Evolutionary conservation across 2,888 invertebrate species (phyloP).

Genomic region (Bugulina stolonifera): DNA sequence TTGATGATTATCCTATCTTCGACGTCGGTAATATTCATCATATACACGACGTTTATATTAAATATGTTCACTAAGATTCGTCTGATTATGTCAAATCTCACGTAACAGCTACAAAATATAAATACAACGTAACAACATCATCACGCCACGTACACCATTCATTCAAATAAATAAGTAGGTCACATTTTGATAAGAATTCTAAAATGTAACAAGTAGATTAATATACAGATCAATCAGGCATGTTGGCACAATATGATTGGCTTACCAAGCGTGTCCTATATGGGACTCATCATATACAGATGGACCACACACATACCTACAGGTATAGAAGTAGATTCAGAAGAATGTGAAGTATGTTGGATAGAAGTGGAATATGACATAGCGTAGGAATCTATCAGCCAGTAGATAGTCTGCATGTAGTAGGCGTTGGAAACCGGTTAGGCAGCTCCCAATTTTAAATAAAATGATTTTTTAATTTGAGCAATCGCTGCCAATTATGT

Average conservation of each 20-base stretch:
- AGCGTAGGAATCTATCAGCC: no score
- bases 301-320: conserved; percentile 90
- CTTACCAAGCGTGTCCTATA: conserved; percentile 74
- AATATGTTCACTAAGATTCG: conserved; percentile 72
- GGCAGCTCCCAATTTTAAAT: no score
- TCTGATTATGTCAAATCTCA: conserved; percentile 79
- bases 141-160: neutral
- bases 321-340: no score
- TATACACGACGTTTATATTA: conserved; percentile 69
- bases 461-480: no score
- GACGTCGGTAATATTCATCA: conserved; percentile 87
- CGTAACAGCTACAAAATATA: conserved; percentile 59
- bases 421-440: no score
- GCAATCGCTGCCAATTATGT: no score
- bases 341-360: neutral
- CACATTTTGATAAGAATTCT: neutral
- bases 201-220: no score
- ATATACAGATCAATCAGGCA: no score
- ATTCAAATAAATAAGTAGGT: neutral
- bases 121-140: conserved; percentile 27
- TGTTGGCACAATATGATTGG: conserved; percentile 27
- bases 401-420: no score
- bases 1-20: conserved; percentile 86
- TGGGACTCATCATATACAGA: conserved; percentile 89
- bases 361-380: no score